phyloP scores from a whole-genome alignment of 2,888 invertebrate genomes.

The Erebia aethiops region DNA sequence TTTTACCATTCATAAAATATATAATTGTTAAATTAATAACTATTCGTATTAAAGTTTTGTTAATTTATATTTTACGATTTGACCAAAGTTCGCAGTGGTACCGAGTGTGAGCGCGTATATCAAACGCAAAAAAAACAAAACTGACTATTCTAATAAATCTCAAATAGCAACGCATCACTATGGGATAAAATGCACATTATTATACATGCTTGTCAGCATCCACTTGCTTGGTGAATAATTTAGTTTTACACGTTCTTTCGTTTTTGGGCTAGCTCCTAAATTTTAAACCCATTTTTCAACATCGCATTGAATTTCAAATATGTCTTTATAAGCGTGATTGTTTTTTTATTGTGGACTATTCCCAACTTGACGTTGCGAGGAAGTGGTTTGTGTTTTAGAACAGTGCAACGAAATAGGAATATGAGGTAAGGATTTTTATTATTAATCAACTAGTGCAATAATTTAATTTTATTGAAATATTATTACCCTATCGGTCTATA shows the following conservation, averaged over 20 bases:
- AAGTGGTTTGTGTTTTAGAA: conserved; percentile 57
- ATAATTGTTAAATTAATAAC: too few species aligned
- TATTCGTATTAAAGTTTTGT: too few species aligned
- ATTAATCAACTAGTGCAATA: neutral
- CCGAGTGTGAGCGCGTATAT: neutral
- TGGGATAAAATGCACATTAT: conserved; percentile 27
- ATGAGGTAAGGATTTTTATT: conserved; percentile 62
- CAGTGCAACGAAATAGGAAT: conserved; percentile 39
- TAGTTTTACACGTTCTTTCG: conserved; percentile 50
- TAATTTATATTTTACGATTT: neutral
- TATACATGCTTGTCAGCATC: conserved; percentile 45
- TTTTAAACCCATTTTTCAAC: conserved; percentile 72
- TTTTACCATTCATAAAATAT: too few species aligned
- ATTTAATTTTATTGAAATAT: neutral
- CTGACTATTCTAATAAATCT: conserved; percentile 15
- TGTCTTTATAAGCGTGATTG: conserved; percentile 72
- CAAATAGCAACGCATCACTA: conserved; percentile 14
- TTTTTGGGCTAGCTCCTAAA: conserved; percentile 60
- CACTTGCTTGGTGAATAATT: conserved; percentile 57
- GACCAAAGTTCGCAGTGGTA: neutral
- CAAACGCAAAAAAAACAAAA: neutral
- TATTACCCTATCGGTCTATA: too few species aligned
- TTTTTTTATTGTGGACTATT: conserved; percentile 69
- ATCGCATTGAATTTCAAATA: conserved; percentile 80
- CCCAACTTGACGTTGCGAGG: conserved; percentile 56